Percentiles rank a stretch among this genome's conserved stretches.
phyloP scores from a whole-genome alignment of 92 coral and sea anemone species.

The Epizoanthus fatuus region DNA sequence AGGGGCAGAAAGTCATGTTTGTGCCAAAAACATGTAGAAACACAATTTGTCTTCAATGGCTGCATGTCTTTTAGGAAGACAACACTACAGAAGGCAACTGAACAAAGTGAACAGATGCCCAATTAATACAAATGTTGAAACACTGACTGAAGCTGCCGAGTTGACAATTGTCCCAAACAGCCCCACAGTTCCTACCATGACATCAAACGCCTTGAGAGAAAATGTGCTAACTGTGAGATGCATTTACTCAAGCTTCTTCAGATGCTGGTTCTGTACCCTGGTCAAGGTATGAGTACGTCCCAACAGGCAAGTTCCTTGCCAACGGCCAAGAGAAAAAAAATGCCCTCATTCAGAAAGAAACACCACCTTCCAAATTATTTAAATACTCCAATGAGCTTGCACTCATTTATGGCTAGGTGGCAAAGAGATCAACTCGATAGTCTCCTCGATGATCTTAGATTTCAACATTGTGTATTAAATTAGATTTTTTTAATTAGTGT shows the following conservation, averaged over 20 bases:
- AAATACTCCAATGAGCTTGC: constrained; percentile 11
- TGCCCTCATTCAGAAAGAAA: constrained; percentile 25
- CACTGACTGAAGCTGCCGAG: constrained; percentile 34
- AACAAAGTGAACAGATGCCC: neutral
- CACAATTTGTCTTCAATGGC: constrained; percentile 8
- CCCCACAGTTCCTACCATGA: constrained; percentile 8
- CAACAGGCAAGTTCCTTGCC: constrained; percentile 37
- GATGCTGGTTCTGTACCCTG: neutral
- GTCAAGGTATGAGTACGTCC: constrained; percentile 39
- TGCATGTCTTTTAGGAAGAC: constrained; percentile 27
- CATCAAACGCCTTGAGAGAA: constrained; percentile 14
- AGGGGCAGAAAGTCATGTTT: constrained; percentile 33
- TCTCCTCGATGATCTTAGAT: no score
- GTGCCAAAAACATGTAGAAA: constrained; percentile 34
- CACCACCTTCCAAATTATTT: constrained; percentile 29
- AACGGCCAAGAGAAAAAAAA: constrained; percentile 58
- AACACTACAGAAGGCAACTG: neutral
- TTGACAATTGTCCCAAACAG: constrained; percentile 42
- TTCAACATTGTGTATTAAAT: no score
- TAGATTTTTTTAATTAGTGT: no score
- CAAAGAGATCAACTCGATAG: neutral
- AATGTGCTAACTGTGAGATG: constrained; percentile 36
- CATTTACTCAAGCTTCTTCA: neutral
- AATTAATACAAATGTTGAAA: neutral
- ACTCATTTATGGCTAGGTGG: constrained; percentile 55